phyloP scores from a whole-genome alignment of 37 sponge, comb jelly and placozoan species.

The Halichondria panicea region DNA sequence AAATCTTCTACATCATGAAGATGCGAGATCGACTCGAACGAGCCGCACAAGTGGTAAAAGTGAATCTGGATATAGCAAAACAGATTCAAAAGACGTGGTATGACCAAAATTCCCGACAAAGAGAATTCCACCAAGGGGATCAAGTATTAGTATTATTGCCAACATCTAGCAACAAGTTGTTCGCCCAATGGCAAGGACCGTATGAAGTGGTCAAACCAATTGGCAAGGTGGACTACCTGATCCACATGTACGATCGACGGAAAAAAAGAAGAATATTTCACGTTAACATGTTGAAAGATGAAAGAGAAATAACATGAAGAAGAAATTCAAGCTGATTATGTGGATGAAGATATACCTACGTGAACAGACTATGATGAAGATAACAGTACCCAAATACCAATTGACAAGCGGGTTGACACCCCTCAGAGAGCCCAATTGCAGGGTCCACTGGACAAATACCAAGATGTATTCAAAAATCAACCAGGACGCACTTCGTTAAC shows the following conservation, averaged over 20 bases:
- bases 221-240: conserved; percentile 32
- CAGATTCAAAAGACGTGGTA: conserved; percentile 30
- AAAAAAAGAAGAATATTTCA: conserved; percentile 37
- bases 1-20: conserved; percentile 25
- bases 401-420: no score
- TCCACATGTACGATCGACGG: conserved; percentile 19
- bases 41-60: conserved; percentile 13
- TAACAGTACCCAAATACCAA: no score
- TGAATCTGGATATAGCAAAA: conserved; percentile 35
- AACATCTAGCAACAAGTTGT: conserved; percentile 19
- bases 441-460: no score
- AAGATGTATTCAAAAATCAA: no score
- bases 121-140: conserved; percentile 20
- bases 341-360: no score
- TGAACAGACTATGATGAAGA: no score
- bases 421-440: no score
- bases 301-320: no score
- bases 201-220: conserved; percentile 21
- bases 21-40: conserved; percentile 13
- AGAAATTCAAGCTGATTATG: no score
- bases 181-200: conserved; percentile 40
- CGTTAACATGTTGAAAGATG: conserved; percentile 52
- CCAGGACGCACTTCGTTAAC: no score
- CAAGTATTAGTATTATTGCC: conserved; percentile 36
- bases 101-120: conserved; percentile 12